A percentile compares a stretch with the other conserved stretches of the same genome.
These are phyloP conservation scores for Drosophila bipectinata DNA, from an alignment of 1,140 invertebrate genomes.

Conservation along the genomic window DNA sequence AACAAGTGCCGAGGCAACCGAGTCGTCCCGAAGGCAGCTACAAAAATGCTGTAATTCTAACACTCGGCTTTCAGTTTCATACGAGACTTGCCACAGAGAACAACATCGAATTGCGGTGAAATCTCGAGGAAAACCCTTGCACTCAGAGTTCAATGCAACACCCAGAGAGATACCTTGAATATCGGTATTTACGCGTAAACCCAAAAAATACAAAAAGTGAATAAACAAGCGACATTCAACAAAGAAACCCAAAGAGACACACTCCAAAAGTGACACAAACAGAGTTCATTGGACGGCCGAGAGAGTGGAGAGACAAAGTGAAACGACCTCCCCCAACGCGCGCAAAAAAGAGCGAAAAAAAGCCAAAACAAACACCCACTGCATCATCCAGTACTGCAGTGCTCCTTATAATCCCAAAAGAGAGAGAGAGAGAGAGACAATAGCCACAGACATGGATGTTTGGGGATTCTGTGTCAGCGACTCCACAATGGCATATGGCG, in stretches of 20 bases:
- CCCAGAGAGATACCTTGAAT: slow-evolving; percentile 46
- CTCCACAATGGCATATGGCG: slow-evolving; percentile 84
- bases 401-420: slow-evolving; percentile 22
- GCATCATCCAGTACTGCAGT: slow-evolving; percentile 11
- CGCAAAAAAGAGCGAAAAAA: slow-evolving; percentile 34
- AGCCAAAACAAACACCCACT: slow-evolving; percentile 41
- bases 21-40: slow-evolving; percentile 25
- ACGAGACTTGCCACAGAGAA: slow-evolving; percentile 50
- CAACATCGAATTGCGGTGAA: slow-evolving; percentile 39
- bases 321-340: slow-evolving; percentile 75
- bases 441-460: slow-evolving; percentile 68
- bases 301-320: slow-evolving; percentile 62
- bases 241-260: slow-evolving; percentile 28
- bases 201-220: slow-evolving; percentile 31
- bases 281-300: slow-evolving; percentile 70
- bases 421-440: slow-evolving; percentile 15
- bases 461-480: slow-evolving; percentile 82
- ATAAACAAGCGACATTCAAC: slow-evolving; percentile 32
- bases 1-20: slow-evolving; percentile 50
- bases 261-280: slow-evolving; percentile 45
- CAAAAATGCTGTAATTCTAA: slow-evolving; percentile 71
- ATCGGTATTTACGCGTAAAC: slow-evolving; percentile 37
- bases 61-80: slow-evolving; percentile 71
- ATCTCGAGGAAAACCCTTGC: slow-evolving; percentile 36
- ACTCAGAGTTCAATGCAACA: slow-evolving; percentile 52